phyloP scores from a whole-genome alignment of 2,888 invertebrate species.

The Griposia aprilina region DNA sequence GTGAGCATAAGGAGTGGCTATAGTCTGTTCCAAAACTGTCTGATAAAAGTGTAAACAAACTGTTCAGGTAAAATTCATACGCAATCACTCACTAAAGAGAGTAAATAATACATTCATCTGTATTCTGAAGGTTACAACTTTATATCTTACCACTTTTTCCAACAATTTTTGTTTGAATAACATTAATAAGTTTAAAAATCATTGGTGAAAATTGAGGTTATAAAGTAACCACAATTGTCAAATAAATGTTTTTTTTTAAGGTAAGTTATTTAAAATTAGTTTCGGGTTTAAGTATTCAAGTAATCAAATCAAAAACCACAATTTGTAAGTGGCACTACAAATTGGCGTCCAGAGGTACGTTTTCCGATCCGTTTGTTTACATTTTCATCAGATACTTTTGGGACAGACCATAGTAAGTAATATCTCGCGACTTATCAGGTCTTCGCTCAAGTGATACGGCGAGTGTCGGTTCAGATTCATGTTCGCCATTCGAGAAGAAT shows the following conservation, averaged over 20 bases:
- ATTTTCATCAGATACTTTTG: neutral
- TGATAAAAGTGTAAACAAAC: neutral
- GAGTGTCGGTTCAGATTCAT: constrained; percentile 1
- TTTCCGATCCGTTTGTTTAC: neutral
- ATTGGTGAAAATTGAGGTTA: neutral
- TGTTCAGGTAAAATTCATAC: neutral
- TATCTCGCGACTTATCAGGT: constrained; percentile 15
- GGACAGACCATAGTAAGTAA: neutral
- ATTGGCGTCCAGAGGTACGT: no score
- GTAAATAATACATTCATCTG: neutral
- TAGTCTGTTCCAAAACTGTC: neutral
- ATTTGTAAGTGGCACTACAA: no score
- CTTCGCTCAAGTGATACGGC: constrained; percentile 8
- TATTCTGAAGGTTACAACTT: neutral
- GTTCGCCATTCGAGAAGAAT: constrained; percentile 21
- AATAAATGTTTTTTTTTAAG: neutral
- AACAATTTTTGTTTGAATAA: neutral
- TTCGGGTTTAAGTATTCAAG: neutral
- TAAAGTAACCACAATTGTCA: neutral
- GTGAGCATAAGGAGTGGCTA: no score
- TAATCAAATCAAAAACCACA: no score
- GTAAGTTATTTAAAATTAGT: neutral
- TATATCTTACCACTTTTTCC: neutral
- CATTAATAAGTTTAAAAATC: neutral
- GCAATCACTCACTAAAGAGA: no score